Evolutionary conservation across 2,888 invertebrate species (phyloP), one percentile per base, ranked within the genome.

Genomic region (Falcaria lacertinaria): DNA sequence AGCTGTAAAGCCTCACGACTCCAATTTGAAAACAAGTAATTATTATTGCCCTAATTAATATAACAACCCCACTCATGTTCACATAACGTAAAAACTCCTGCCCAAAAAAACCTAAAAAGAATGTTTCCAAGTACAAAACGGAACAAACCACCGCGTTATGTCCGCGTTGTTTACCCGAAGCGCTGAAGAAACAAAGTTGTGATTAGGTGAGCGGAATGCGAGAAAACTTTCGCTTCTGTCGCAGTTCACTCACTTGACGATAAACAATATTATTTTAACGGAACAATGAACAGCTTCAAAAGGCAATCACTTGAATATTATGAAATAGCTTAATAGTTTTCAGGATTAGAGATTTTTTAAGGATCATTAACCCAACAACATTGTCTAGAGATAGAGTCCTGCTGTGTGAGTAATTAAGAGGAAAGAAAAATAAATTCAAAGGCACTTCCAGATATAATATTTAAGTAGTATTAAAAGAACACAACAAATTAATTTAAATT

Each of bases 131-230:
- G 53, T 41, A 34, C 52, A 43, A 66, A 65, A 57, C 42, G 56
- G 63, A 67, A 55, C 39, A 52, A 43, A 60, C 46, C 39, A 25
- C 52, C 43, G 57, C 51, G 60, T 62, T 60, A 58, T 50, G 42
- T 44, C 42, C 36, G 43, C 52, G 50, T 64, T 74, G 73, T 75
- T 74, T 70, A 65, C 64, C 54, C 44, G 33, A 42, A 54, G 43
- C 13, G 39, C 44, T 41, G 54, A 64, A 67, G 60, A 69, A 70
- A 64, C 59, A 71, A n/a, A 74, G 60, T 67, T 60, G 45, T 56
- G 64, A 73, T 71, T 66, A 60, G 64, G 62, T 52, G 58, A 53
- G 54, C 48, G 60, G 56, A 57, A 60, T 48, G 50, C 53, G 57
- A 67, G 58, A 54, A 52, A 62, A 69, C 57, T 69, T 65, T 46